Conservation (phyloP, 1,140 invertebrate genomes). For the Drosophila yakuba region DNA sequence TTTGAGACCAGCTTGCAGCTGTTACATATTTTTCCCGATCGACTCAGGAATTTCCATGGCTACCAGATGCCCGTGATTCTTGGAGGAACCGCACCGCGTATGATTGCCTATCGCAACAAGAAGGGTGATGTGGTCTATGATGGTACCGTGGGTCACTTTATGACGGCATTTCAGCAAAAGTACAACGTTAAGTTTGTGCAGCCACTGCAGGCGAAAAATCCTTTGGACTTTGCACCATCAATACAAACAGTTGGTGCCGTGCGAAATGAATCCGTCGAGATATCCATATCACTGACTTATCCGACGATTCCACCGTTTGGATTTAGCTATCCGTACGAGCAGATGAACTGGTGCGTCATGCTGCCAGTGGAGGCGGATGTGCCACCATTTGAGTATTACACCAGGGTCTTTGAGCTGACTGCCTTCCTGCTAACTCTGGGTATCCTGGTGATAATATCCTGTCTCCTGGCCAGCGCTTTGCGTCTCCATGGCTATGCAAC, state of each 20-base stretch:
- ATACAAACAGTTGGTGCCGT: slow-evolving; percentile 57
- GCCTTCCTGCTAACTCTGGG: slow-evolving; percentile 60
- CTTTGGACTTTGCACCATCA: slow-evolving; percentile 32
- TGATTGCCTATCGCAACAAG: slow-evolving; percentile 58
- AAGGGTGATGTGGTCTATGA: slow-evolving; percentile 43
- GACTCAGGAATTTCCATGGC: slow-evolving; percentile 51
- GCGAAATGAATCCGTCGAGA: slow-evolving; percentile 61
- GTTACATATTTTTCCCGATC: slow-evolving; percentile 48
- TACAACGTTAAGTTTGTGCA: slow-evolving; percentile 55
- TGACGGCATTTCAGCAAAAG: slow-evolving; percentile 58
- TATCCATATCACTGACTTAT: slow-evolving; percentile 62
- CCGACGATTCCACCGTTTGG: slow-evolving; percentile 42
- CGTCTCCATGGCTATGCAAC: slow-evolving; percentile 51
- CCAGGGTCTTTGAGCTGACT: slow-evolving; percentile 61
- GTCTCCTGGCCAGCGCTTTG: slow-evolving; percentile 41
- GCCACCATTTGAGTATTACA: slow-evolving; percentile 63
- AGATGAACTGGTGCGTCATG: slow-evolving; percentile 69
- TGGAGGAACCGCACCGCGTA: slow-evolving; percentile 59
- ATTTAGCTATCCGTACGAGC: slow-evolving; percentile 68
- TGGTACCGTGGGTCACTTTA: slow-evolving; percentile 70
- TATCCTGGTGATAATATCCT: slow-evolving; percentile 47
- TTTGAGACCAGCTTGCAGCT: not conserved
- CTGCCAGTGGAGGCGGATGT: slow-evolving; percentile 70
- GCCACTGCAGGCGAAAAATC: slow-evolving; percentile 34
- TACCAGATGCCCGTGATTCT: slow-evolving; percentile 52